Base-by-base conservation (phyloP, 35 echinoderm and acorn worm genomes). In the Lytechinus pictus region DNA sequence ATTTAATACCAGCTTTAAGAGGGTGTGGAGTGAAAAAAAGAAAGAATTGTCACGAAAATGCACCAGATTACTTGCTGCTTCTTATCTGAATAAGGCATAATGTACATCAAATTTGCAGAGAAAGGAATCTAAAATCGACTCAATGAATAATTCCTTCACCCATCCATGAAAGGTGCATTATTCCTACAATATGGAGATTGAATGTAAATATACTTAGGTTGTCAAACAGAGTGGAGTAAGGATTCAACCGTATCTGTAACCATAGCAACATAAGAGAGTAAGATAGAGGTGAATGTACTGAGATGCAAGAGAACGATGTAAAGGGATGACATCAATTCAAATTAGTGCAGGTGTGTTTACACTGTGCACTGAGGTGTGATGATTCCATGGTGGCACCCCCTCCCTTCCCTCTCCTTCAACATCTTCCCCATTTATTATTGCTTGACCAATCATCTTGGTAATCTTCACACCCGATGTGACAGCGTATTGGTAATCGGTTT, bases 301-400 rank as follows among this genome's bases (percentile, higher is more conserved):
- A 16, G 66, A 79, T 79, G 19, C n/a, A 79, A 79, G 56, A 24
- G 66, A 79, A 79, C n/a, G 66, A 79, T 79, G n/a, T 19, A n/a
- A 79, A 79, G 66, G 16, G 66, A 79, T 79, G 66, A 24, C 66
- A 79, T 79, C 66, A 79, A 79, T 79, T 79, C 3, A 24, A 79
- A 79, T 79, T 14, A 79, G 66, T 79, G 66, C 66, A 79, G 66
- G 66, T 79, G 66, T 79, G 66, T 79, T 79, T 79, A 79, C 66
- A 79, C 21, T 79, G 66, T 79, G 66, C 66, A 79, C 5, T 79
- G 66, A 79, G 66, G 66, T 79, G 66, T 79, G 66, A 79, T 79
- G 66, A 44, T 79, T 1, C 19, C 14, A 4, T 24, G 21, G 14
- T 79, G 66, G 21, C n/a, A 79, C n/a, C 66, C 66, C 8, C 66